Evolutionary conservation across 2,888 invertebrate genomes (phyloP).

Genomic region (Lycocerus yunnanus): DNA sequence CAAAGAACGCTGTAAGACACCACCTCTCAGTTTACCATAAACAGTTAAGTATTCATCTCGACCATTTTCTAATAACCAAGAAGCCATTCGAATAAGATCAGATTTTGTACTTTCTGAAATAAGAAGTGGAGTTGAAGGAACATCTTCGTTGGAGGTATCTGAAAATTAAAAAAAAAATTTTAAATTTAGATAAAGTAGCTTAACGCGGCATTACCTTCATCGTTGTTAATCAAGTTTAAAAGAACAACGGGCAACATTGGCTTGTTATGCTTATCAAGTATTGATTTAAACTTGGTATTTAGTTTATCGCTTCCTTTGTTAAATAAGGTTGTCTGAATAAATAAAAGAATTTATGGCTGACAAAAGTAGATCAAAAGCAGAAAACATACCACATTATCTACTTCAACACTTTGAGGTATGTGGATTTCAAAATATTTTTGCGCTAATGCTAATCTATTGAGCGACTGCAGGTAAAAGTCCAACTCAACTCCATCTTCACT

Average conservation of each 20-base stretch:
- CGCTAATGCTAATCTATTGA: constrained; percentile 84
- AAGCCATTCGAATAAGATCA: constrained; percentile 78
- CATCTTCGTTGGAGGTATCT: constrained; percentile 58
- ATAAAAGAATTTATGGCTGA: constrained; percentile 13
- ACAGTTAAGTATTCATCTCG: constrained; percentile 75
- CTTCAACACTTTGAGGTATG: constrained; percentile 90
- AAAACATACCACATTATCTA: constrained; percentile 84
- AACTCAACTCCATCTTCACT: constrained; percentile 62
- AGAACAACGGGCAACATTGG: constrained; percentile 86
- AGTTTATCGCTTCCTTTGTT: constrained; percentile 84
- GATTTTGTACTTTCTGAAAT: constrained; percentile 71
- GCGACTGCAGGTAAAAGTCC: constrained; percentile 66
- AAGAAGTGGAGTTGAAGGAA: constrained; percentile 65
- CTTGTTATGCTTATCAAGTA: constrained; percentile 83
- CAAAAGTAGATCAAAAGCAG: neutral
- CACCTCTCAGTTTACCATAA: constrained; percentile 76
- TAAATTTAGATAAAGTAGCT: neutral
- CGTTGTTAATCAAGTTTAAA: constrained; percentile 83
- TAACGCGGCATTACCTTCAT: constrained; percentile 69
- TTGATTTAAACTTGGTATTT: constrained; percentile 85
- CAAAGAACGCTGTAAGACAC: constrained; percentile 75
- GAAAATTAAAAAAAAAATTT: neutral
- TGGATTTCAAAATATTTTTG: constrained; percentile 90
- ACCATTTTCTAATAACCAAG: constrained; percentile 82
- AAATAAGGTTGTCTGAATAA: constrained; percentile 69